Evolutionary conservation across 2,888 invertebrate genomes (phyloP), one percentile per base, ranked within the genome.

Genomic region (Limenitis camilla): DNA sequence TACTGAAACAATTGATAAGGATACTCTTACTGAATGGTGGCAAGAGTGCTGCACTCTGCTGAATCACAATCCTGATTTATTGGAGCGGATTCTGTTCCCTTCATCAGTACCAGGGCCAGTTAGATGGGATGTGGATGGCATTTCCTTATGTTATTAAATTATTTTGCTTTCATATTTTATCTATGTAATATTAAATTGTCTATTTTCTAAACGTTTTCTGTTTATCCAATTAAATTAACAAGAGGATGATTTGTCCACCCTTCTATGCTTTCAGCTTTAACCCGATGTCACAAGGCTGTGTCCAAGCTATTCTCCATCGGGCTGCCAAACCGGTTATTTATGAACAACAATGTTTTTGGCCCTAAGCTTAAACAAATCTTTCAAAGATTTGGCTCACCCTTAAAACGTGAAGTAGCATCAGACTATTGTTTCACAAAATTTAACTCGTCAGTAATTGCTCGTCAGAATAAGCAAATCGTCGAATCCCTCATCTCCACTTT

Each of bases 401-500:
- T 87, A 66, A 87, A 87, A 69, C 76, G 83, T 54, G 79, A 81
- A 60, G 68, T 67, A 1, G 56, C 68, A 3, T 66, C 79, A 10
- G 77, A 83, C 53, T 85, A 83, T 64, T 71, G 76, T 59, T 85
- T 81, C 60, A 82, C 83, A 8, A 78, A 75, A 59, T 59, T 61
- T 4, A 67, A 62, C 43, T 40, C 58, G 27, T 56, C 67, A 5
- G 64, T 70, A 1, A 58, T 68, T 19, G 63, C 64, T 2, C 70
- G 76, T 52, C 80, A 79, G 55, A 85, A 85, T 63, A 84, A 79
- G 65, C 76, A 78, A 59, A 72, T 86, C 3, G 66, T 87, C 35
- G 80, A 85, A 55, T 76, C 75, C 60, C 76, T 87, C 56, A 69
- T 84, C 33, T 61, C 76, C 8, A 70, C 78, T 1, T 62, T 86